These are phyloP conservation scores for Gobius niger DNA, from an alignment of 2,113 vertebrate genomes.

Conservation along the genomic window DNA sequence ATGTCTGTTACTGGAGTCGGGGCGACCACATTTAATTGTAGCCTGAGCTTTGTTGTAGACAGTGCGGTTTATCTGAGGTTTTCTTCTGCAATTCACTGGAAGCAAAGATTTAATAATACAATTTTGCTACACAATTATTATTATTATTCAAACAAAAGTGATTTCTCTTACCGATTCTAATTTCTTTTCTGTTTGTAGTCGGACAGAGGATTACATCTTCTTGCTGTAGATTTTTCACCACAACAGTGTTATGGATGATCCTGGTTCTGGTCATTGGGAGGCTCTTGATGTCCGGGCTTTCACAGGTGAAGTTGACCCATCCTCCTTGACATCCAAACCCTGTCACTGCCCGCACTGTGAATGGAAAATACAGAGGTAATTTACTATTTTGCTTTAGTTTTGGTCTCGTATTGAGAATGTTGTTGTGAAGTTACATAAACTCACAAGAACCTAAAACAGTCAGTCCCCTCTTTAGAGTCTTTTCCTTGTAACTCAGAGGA, in stretches of 20 bases:
- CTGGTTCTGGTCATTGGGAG: background rate
- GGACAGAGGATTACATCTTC: background rate
- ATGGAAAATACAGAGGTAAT: too few relatives aligned
- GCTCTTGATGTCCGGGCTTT: background rate
- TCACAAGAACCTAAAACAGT: too few relatives aligned
- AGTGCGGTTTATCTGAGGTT: fast-evolving
- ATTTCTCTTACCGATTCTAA: background rate
- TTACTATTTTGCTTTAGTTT: too few relatives aligned
- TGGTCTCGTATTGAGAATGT: too few relatives aligned
- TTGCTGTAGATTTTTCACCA: background rate
- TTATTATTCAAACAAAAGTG: background rate
- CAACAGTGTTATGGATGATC: background rate
- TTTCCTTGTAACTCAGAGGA: too few relatives aligned
- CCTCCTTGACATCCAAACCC: background rate
- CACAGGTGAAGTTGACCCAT: background rate
- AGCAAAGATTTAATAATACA: background rate
- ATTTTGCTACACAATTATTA: background rate
- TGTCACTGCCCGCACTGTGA: too few relatives aligned
- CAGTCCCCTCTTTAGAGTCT: too few relatives aligned
- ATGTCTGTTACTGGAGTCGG: fast-evolving
- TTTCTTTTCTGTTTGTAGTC: fast-evolving
- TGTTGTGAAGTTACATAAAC: too few relatives aligned
- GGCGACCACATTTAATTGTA: constrained; percentile 14
- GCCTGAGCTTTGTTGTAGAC: fast-evolving
- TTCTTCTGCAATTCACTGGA: fast-evolving